Percentiles rank a stretch among this genome's conserved stretches.
Evolutionary conservation across 1,140 invertebrate genomes (phyloP).

Genomic region (Meloidogyne floridensis): DNA sequence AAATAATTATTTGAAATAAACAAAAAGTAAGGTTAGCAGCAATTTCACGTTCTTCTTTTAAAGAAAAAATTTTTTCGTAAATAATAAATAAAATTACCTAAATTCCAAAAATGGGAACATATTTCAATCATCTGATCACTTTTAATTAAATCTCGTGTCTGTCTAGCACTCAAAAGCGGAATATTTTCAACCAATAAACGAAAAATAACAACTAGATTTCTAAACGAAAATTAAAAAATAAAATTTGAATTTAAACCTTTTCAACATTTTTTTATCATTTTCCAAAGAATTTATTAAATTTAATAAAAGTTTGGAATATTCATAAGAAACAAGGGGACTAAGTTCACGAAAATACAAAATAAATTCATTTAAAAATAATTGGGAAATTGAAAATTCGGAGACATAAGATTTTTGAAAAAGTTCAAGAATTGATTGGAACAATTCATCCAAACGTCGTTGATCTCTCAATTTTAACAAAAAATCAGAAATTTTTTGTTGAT

Average conservation of each 20-base stretch:
- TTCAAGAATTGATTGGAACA: background rate
- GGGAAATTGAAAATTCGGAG: background rate
- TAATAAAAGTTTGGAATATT: background rate
- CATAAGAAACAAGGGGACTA: background rate
- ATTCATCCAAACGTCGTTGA: background rate
- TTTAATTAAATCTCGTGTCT: background rate
- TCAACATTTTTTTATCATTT: background rate
- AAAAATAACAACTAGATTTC: background rate
- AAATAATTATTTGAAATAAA: background rate
- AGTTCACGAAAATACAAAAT: background rate
- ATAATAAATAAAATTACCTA: background rate
- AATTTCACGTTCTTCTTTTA: background rate
- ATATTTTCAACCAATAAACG: background rate
- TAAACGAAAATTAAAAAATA: background rate
- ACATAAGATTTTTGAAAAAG: background rate
- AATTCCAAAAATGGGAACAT: conserved; percentile 4
- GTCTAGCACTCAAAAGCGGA: background rate
- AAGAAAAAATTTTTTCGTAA: background rate
- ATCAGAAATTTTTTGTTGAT: too few species aligned
- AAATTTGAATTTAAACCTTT: background rate
- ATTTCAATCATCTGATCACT: background rate
- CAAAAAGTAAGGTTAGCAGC: background rate
- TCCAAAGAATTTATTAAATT: background rate
- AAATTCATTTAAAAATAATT: background rate
- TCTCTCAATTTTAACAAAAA: background rate